Conservation (phyloP, 1,140 invertebrate genomes). For the Trinorchestia longiramus region DNA sequence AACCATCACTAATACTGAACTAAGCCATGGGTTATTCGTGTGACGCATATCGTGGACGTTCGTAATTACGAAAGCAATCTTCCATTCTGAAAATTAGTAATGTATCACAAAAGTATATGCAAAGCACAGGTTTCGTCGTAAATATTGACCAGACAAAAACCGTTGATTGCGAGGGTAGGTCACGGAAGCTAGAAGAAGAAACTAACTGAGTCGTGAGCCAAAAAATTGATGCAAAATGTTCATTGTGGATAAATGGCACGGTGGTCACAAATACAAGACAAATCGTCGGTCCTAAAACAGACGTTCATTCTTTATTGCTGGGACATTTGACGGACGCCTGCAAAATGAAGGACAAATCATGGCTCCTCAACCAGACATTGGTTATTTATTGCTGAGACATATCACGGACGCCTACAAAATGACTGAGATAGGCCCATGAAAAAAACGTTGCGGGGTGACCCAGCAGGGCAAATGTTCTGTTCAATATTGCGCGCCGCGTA, state of each 20-base stretch:
- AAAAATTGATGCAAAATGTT: not conserved
- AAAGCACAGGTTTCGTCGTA: not conserved
- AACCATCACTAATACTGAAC: no score
- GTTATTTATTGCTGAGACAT: not conserved
- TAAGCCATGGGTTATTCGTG: no score
- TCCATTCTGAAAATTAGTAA: not conserved
- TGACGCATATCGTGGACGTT: not conserved
- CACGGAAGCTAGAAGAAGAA: not conserved
- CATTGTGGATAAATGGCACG: not conserved
- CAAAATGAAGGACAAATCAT: not conserved
- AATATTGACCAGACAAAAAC: not conserved
- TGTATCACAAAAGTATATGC: not conserved
- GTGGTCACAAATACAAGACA: not conserved
- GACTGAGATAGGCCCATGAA: not conserved
- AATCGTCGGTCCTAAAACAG: not conserved
- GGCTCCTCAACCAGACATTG: not conserved
- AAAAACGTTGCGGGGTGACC: not conserved
- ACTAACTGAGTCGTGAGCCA: not conserved
- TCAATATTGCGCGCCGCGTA: not conserved
- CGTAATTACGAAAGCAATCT: not conserved
- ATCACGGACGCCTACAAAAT: not conserved
- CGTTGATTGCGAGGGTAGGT: not conserved
- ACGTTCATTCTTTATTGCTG: not conserved
- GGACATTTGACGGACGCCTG: not conserved
- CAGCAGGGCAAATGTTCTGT: not conserved